Percentiles rank a stretch among this genome's conserved stretches.
These are phyloP conservation scores for Eupleurogrammus muticus DNA, from an alignment of 2,797 vertebrate genomes.

Conservation along the genomic window DNA sequence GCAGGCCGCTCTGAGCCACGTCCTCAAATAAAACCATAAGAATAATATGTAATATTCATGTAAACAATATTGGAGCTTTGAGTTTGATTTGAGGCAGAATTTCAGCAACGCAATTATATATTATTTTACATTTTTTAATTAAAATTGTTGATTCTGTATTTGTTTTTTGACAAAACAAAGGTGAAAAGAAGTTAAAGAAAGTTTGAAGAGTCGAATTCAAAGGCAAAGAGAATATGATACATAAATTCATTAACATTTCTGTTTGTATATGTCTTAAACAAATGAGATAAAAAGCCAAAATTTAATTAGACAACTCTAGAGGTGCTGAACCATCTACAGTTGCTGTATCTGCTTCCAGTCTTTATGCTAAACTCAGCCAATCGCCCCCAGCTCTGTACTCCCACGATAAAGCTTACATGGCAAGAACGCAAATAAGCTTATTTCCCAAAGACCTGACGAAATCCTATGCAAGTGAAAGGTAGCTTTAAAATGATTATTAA, in stretches of 20 bases:
- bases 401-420: not conserved
- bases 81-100: too few species aligned
- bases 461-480: slow-evolving; percentile 6
- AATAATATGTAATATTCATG: too few species aligned
- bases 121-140: too few species aligned
- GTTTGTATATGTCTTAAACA: not conserved
- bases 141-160: too few species aligned
- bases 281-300: not conserved
- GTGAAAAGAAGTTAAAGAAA: too few species aligned
- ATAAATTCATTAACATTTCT: not conserved
- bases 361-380: slow-evolving; percentile 9
- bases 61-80: too few species aligned
- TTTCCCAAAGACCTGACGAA: slow-evolving; percentile 1
- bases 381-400: not conserved
- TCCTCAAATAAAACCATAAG: too few species aligned
- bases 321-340: not conserved
- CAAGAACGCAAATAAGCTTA: not conserved
- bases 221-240: too few species aligned
- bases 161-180: too few species aligned
- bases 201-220: too few species aligned
- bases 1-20: too few species aligned
- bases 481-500: slow-evolving; percentile 15
- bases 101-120: too few species aligned
- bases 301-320: not conserved
- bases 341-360: not conserved